Evolutionary conservation across 2,888 invertebrate genomes (phyloP).

Genomic region (Nebria brevicollis): DNA sequence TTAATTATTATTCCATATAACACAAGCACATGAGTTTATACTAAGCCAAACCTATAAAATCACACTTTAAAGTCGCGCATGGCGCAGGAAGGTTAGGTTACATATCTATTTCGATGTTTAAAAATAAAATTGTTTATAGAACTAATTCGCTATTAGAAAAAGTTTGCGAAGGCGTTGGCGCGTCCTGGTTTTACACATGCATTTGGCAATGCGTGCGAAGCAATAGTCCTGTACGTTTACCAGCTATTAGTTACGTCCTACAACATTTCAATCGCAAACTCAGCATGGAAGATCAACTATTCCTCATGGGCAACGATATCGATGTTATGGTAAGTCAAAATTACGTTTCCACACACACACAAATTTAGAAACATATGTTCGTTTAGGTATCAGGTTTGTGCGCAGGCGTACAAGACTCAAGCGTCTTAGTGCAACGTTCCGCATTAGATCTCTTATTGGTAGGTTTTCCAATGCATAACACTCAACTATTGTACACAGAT

Average conservation of each 20-base stretch:
- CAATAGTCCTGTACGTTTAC: slow-evolving; percentile 81
- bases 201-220: slow-evolving; percentile 88
- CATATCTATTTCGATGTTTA: not conserved
- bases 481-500: slow-evolving; percentile 74
- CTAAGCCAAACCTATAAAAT: no score
- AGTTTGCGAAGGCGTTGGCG: slow-evolving; percentile 80
- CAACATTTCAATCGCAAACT: slow-evolving; percentile 82
- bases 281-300: slow-evolving; percentile 82
- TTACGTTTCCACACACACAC: not conserved
- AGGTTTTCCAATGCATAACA: slow-evolving; percentile 87
- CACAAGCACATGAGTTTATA: no score
- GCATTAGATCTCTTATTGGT: slow-evolving; percentile 83
- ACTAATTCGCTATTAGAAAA: slow-evolving; percentile 73
- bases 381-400: slow-evolving; percentile 78
- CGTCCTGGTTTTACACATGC: slow-evolving; percentile 84
- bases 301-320: slow-evolving; percentile 84
- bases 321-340: slow-evolving; percentile 76
- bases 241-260: slow-evolving; percentile 83
- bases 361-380: not conserved
- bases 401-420: slow-evolving; percentile 80
- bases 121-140: slow-evolving; percentile 56
- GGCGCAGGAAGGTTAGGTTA: no score
- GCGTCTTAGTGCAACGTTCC: slow-evolving; percentile 85
- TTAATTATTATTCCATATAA: no score
- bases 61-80: no score